Conservation (phyloP, 2,113 vertebrate genomes). For the Eclectus roratus region DNA sequence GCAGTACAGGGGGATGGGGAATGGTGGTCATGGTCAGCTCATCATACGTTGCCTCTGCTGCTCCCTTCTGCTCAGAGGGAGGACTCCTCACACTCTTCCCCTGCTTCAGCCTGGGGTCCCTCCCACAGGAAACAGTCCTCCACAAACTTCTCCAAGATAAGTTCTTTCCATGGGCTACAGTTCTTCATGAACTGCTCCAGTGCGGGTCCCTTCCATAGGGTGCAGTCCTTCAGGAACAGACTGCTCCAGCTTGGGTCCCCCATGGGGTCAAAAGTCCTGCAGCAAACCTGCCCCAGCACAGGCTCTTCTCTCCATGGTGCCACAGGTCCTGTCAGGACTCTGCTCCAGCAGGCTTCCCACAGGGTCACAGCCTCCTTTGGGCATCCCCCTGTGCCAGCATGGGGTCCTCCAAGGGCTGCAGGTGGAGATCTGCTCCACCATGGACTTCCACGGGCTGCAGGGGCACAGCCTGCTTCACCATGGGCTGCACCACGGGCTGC, state of each 20-base stretch:
- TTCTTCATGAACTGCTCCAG: not conserved
- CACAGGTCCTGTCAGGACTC: not conserved
- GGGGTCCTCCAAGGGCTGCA: not conserved
- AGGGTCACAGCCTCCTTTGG: not conserved
- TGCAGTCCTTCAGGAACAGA: not conserved
- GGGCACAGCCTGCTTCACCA: not conserved
- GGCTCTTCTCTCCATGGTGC: not conserved
- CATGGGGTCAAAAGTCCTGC: not conserved
- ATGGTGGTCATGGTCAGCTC: not conserved
- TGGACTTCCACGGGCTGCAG: not conserved
- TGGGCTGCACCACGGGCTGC: not conserved
- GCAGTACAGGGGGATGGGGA: not conserved
- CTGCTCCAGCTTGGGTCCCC: not conserved
- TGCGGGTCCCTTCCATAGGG: not conserved
- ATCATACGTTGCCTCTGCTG: not conserved
- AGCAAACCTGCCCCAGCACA: not conserved
- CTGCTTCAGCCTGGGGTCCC: not conserved
- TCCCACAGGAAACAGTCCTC: not conserved
- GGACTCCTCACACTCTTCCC: not conserved
- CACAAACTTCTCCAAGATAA: not conserved
- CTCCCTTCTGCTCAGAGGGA: not conserved
- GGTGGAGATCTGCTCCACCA: not conserved
- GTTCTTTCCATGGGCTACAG: not conserved
- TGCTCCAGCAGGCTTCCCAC: not conserved
- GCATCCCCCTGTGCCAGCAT: not conserved